A percentile compares a stretch with the other conserved stretches of the same genome.
phyloP scores from a whole-genome alignment of 2,797 vertebrate genomes.

The Aulostomus chinensis region DNA sequence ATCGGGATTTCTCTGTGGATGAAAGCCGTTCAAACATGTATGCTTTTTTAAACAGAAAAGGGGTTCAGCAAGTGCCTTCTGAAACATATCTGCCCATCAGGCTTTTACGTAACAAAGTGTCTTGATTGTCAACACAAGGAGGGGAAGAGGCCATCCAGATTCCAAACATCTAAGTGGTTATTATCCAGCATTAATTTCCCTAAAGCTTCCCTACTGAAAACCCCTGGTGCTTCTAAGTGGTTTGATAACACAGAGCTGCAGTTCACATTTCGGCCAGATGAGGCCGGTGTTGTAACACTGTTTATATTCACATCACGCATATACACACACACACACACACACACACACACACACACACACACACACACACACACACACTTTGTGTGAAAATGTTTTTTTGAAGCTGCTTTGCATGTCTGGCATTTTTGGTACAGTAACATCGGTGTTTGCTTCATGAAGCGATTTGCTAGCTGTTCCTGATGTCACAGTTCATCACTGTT shows the following conservation, averaged over 20 bases:
- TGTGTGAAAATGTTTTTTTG: not conserved
- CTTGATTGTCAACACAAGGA: not conserved
- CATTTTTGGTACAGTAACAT: not conserved
- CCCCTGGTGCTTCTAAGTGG: not conserved
- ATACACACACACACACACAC: not conserved
- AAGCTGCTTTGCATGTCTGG: not conserved
- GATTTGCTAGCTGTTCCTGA: too few relatives aligned
- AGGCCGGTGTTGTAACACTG: constrained; percentile 50
- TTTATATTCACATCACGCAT: too few relatives aligned
- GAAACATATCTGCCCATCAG: not conserved
- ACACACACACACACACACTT: not conserved
- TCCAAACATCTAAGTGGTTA: constrained; percentile 1
- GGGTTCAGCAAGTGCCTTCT: too few relatives aligned
- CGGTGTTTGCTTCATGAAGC: not conserved
- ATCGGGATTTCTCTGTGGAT: too few relatives aligned
- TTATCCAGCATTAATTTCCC: constrained; percentile 23
- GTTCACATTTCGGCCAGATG: constrained; percentile 47
- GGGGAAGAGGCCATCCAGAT: not conserved
- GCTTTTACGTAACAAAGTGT: not conserved
- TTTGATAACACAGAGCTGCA: constrained; percentile 19
- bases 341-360: not conserved
- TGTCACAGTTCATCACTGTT: too few relatives aligned
- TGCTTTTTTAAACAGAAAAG: too few relatives aligned
- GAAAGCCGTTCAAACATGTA: too few relatives aligned
- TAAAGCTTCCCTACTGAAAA: constrained; percentile 9